Conservation (phyloP, 2,113 vertebrate species). For the Ibidorhyncha struthersii region DNA sequence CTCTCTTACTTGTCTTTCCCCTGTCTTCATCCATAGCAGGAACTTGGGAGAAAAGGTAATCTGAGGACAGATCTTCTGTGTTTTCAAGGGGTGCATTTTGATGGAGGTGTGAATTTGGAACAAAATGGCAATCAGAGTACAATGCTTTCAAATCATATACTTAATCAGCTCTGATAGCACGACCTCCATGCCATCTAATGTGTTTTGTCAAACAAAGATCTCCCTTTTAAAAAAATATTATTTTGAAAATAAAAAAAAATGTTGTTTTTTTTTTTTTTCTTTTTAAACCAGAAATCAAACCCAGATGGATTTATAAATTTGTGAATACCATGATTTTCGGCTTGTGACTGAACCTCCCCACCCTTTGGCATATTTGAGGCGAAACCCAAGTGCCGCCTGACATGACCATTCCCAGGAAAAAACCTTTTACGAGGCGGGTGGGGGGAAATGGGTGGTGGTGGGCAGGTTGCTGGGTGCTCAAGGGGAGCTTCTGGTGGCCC, state of each 20-base stretch:
- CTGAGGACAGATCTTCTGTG: not conserved
- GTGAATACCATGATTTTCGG: not conserved
- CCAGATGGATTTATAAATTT: not conserved
- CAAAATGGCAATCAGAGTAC: not conserved
- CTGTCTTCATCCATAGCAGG: not conserved
- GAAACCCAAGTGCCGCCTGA: not conserved
- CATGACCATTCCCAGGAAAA: not conserved
- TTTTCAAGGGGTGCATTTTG: not conserved
- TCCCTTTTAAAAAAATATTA: not conserved
- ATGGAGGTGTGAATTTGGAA: not conserved
- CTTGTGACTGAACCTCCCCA: not conserved
- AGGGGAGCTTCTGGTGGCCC: not conserved
- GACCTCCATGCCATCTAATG: not conserved
- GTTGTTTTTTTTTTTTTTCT: not conserved
- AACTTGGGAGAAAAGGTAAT: not conserved
- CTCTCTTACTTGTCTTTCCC: not conserved
- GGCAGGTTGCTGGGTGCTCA: not conserved
- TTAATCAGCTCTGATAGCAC: not conserved
- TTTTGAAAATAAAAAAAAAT: not conserved
- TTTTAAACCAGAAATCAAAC: not conserved
- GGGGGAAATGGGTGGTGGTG: too few relatives aligned
- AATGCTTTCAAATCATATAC: not conserved
- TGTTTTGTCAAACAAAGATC: not conserved
- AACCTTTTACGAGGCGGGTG: rapidly evolving
- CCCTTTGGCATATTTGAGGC: not conserved